These are phyloP conservation scores for Muntiacus muntjak DNA, from an alignment of 2,113 vertebrate genomes.

Conservation along the genomic window DNA sequence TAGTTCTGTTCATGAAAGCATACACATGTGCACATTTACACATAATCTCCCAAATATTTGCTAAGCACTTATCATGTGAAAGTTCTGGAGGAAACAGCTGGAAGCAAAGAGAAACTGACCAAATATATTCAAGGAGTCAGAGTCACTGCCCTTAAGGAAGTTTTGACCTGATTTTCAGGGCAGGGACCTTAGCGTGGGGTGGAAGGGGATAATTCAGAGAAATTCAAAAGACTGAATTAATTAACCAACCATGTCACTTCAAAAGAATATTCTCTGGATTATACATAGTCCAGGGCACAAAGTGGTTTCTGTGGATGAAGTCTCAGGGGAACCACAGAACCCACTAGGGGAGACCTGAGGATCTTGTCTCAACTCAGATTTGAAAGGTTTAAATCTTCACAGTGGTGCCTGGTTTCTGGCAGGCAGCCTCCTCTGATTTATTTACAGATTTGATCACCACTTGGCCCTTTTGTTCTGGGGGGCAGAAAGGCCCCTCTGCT, in stretches of 20 bases:
- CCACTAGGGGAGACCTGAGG: no score
- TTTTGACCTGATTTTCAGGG: neutral
- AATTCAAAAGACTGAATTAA: neutral
- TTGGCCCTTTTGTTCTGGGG: neutral
- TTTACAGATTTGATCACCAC: neutral
- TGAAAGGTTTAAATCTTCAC: no score
- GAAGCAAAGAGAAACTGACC: neutral
- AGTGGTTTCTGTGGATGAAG: no score
- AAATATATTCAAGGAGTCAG: neutral
- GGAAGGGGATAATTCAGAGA: neutral
- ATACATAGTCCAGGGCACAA: neutral
- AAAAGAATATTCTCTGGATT: neutral
- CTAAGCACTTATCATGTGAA: neutral
- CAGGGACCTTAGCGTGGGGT: neutral
- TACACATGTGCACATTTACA: neutral
- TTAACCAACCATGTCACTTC: neutral
- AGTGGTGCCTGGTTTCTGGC: rapidly evolving
- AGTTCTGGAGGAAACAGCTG: neutral
- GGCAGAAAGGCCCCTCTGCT: neutral
- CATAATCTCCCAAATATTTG: neutral
- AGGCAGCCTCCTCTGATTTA: neutral
- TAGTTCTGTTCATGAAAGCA: neutral
- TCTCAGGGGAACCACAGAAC: neutral
- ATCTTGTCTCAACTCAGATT: neutral
- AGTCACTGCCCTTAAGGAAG: neutral